Conservation (phyloP, 2,888 invertebrate genomes). For the Mythimna albipuncta region DNA sequence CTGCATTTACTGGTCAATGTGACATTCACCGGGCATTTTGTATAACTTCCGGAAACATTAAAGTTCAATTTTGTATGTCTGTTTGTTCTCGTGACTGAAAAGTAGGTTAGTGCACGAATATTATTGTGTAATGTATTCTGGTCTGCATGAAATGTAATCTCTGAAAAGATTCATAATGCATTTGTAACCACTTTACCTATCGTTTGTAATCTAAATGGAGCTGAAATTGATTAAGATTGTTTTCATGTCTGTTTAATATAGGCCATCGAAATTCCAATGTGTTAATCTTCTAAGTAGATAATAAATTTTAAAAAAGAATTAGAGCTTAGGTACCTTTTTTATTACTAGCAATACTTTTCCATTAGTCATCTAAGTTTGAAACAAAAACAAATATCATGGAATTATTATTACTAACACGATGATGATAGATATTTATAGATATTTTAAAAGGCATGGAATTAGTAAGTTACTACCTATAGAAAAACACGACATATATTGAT, state of each 20-base stretch:
- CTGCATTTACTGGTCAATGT: slow-evolving; percentile 36
- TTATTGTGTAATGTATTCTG: slow-evolving; percentile 49
- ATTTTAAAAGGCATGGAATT: not conserved
- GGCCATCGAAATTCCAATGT: not conserved
- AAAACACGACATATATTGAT: not conserved
- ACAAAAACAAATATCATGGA: not conserved
- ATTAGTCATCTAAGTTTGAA: not conserved
- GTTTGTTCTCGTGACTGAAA: slow-evolving; percentile 60
- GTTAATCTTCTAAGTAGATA: not conserved
- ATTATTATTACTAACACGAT: too few species aligned
- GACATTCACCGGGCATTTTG: slow-evolving; percentile 49
- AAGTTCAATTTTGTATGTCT: slow-evolving; percentile 59
- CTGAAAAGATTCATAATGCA: slow-evolving; percentile 44
- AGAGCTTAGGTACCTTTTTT: not conserved
- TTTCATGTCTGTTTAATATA: slow-evolving; percentile 13
- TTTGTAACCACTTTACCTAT: slow-evolving; percentile 25
- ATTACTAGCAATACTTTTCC: not conserved
- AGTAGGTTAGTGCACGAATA: slow-evolving; percentile 52
- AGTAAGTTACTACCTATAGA: not conserved
- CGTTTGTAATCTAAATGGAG: slow-evolving; percentile 25
- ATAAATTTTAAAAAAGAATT: too few species aligned
- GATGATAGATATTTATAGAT: not conserved
- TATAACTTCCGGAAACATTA: slow-evolving; percentile 57
- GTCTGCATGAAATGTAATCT: slow-evolving; percentile 52
- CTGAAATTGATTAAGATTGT: slow-evolving; percentile 16